Evolutionary conservation across 2,888 invertebrate genomes (phyloP).

Genomic region (Rhagonycha lutea): DNA sequence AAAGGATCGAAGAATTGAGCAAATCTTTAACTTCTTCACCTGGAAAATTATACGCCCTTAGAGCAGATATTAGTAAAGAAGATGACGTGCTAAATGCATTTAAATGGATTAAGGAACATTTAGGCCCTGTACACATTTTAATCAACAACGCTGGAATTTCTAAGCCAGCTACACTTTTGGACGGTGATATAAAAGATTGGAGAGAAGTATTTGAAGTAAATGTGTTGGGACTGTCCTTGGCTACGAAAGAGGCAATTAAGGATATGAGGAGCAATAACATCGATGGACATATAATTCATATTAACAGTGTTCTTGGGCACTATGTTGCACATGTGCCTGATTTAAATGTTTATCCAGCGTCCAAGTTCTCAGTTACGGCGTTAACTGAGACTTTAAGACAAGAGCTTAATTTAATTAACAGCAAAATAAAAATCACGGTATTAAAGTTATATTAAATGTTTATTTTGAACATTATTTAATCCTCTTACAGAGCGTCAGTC

Average conservation of each 20-base stretch:
- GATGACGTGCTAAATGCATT: constrained; percentile 4
- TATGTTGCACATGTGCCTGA: not conserved
- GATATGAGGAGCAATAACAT: not conserved
- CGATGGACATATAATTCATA: not conserved
- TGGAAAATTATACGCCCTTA: constrained; percentile 5
- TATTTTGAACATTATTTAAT: not conserved
- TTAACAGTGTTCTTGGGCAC: not conserved
- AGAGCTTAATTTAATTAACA: not conserved
- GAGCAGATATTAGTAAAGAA: constrained; percentile 10
- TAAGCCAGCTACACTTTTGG: not conserved
- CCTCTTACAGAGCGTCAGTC: constrained; percentile 28
- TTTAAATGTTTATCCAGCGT: not conserved
- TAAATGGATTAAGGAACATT: not conserved
- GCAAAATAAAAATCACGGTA: constrained; percentile 1
- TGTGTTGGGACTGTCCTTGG: not conserved
- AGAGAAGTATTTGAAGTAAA: not conserved
- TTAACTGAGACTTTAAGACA: not conserved
- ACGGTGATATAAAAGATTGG: not conserved
- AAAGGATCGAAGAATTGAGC: constrained; percentile 4
- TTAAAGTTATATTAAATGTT: not conserved
- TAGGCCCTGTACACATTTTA: not conserved
- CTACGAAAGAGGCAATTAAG: not conserved
- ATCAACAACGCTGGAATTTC: constrained; percentile 5
- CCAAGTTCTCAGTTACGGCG: not conserved
- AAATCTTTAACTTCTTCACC: not conserved